phyloP scores from a whole-genome alignment of 2,888 invertebrate genomes.

The Drosophila helvetica region DNA sequence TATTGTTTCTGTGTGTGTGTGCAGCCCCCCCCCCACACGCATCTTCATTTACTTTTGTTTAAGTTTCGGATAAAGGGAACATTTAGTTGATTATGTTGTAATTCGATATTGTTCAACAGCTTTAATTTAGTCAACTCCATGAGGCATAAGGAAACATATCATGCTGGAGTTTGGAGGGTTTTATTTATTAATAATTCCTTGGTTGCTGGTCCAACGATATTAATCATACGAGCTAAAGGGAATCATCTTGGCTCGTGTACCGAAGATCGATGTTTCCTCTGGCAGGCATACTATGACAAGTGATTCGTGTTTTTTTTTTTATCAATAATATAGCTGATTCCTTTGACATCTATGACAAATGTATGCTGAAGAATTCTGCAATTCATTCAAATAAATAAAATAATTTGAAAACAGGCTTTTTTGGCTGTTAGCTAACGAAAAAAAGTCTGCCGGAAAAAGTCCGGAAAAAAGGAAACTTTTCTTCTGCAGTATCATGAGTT shows the following conservation, averaged over 20 bases:
- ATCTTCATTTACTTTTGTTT: too few species aligned
- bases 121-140: too few species aligned
- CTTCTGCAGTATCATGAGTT: neutral
- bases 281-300: too few species aligned
- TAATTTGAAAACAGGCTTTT: neutral
- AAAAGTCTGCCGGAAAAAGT: neutral
- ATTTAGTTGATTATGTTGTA: too few species aligned
- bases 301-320: neutral
- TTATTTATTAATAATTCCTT: neutral
- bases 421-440: too few species aligned
- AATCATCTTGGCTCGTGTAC: neutral
- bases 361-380: neutral
- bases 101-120: too few species aligned
- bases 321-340: neutral
- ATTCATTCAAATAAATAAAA: neutral
- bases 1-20: slow-evolving; percentile 4
- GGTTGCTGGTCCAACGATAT: neutral
- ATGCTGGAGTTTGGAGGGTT: neutral
- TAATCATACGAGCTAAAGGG: neutral
- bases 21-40: too few species aligned
- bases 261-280: too few species aligned
- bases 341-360: too few species aligned
- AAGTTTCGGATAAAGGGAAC: too few species aligned
- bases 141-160: neutral
- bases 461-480: neutral